These are phyloP conservation scores for Thereva nobilitata DNA, from an alignment of 2,888 invertebrate genomes.

Conservation along the genomic window DNA sequence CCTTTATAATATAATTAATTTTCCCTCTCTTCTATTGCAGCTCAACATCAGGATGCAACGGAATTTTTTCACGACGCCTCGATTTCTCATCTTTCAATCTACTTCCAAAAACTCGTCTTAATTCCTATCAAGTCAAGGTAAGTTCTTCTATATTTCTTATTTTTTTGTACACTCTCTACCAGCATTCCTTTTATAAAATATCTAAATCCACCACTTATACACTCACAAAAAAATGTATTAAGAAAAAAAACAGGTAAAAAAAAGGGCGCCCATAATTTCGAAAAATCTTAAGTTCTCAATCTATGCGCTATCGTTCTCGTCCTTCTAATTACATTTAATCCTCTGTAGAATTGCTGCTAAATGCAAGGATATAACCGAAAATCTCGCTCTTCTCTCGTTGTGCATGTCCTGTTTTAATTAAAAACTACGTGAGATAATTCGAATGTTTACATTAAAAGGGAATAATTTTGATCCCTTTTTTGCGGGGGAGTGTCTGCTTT, in stretches of 20 bases:
- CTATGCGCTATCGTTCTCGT: slow-evolving; percentile 23
- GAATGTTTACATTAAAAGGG: slow-evolving; percentile 37
- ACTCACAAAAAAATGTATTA: too few species aligned
- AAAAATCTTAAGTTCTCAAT: slow-evolving; percentile 16
- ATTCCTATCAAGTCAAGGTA: slow-evolving; percentile 99
- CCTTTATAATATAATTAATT: slow-evolving; percentile 12
- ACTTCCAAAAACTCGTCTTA: slow-evolving; percentile 92
- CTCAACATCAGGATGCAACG: slow-evolving; percentile 85
- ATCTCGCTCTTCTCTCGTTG: slow-evolving; percentile 14
- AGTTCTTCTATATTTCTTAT: slow-evolving; percentile 51
- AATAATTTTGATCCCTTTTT: slow-evolving; percentile 36
- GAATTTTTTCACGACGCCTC: slow-evolving; percentile 89
- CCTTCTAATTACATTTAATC: slow-evolving; percentile 34
- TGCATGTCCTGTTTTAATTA: slow-evolving; percentile 38
- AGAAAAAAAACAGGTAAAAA: too few species aligned
- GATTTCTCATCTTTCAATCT: slow-evolving; percentile 95
- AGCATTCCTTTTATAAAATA: too few species aligned
- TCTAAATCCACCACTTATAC: too few species aligned
- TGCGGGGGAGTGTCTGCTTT: not conserved
- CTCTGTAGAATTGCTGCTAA: slow-evolving; percentile 17
- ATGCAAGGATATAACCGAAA: slow-evolving; percentile 32
- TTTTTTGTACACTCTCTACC: slow-evolving; percentile 5
- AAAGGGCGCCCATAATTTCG: not conserved
- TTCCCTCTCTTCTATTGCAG: slow-evolving; percentile 61
- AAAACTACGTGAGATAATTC: slow-evolving; percentile 40